A percentile compares a stretch with the other conserved stretches of the same genome.
phyloP scores from a whole-genome alignment of 2,113 vertebrate genomes.

The Melanerpes aurifrons region DNA sequence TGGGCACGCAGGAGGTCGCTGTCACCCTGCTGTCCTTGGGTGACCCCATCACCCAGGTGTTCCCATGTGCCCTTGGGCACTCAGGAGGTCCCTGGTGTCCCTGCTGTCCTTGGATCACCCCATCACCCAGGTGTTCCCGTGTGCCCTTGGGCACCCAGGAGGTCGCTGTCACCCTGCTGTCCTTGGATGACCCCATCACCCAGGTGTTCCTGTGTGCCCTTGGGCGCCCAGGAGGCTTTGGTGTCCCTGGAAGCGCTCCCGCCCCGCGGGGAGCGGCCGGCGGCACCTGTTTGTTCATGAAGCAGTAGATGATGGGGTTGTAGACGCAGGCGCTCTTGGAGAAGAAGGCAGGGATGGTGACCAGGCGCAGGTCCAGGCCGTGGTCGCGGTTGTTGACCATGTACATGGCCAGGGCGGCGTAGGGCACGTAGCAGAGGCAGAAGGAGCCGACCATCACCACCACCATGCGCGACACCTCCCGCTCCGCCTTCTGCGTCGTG shows the following conservation, averaged over 20 bases:
- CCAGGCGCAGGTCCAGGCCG: not conserved
- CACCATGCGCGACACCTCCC: conserved; percentile 90
- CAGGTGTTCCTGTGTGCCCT: too few species aligned
- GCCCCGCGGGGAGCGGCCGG: not conserved
- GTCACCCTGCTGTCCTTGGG: too few species aligned
- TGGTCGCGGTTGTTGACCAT: not conserved
- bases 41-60: too few species aligned
- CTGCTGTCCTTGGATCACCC: not conserved
- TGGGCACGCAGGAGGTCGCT: not conserved
- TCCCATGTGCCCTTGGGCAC: not conserved
- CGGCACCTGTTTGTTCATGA: not conserved
- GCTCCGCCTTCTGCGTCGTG: conserved; percentile 92
- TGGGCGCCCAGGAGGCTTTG: too few species aligned
- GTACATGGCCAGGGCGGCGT: conserved; percentile 59
- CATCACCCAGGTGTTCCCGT: not conserved
- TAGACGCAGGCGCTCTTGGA: not conserved
- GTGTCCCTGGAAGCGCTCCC: too few species aligned
- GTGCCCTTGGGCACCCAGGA: not conserved
- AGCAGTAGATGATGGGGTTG: not conserved
- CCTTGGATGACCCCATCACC: not conserved
- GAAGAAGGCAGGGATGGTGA: not conserved
- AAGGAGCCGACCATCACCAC: conserved; percentile 85
- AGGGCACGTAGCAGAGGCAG: conserved; percentile 87
- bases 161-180: too few species aligned
- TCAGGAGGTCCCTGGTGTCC: not conserved